Conservation (phyloP, 2,797 vertebrate species). For the Pantherophis vulpinus region DNA sequence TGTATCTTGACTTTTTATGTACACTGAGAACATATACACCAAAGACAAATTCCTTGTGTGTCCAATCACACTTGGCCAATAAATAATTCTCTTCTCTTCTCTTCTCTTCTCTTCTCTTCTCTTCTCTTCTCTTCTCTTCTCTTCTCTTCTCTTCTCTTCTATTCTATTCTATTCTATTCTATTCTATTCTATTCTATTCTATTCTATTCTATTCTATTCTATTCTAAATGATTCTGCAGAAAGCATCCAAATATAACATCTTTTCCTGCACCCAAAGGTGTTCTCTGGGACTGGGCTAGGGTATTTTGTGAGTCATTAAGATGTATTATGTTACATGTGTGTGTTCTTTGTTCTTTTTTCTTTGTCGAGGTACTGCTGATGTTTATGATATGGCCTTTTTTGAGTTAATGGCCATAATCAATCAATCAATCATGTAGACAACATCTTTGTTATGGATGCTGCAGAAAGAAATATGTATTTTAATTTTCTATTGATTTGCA, state of each 20-base stretch:
- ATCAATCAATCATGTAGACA: not conserved
- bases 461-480: not conserved
- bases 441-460: not conserved
- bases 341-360: not conserved
- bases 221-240: not conserved
- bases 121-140: too few species aligned
- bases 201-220: too few species aligned
- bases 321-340: too few species aligned
- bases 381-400: not conserved
- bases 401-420: not conserved
- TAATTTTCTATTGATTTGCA: not conserved
- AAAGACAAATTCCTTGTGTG: too few species aligned
- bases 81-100: too few species aligned
- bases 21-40: too few species aligned
- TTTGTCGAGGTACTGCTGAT: not conserved
- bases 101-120: too few species aligned
- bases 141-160: too few species aligned
- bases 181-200: too few species aligned
- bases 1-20: too few species aligned
- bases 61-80: too few species aligned
- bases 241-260: not conserved
- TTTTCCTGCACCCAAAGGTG: not conserved
- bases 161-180: too few species aligned
- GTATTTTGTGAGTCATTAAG: not conserved
- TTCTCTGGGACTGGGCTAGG: not conserved